Evolutionary conservation across 2,113 vertebrate genomes (phyloP), one percentile per base, ranked within the genome.

Genomic region (Tupaia tana): DNA sequence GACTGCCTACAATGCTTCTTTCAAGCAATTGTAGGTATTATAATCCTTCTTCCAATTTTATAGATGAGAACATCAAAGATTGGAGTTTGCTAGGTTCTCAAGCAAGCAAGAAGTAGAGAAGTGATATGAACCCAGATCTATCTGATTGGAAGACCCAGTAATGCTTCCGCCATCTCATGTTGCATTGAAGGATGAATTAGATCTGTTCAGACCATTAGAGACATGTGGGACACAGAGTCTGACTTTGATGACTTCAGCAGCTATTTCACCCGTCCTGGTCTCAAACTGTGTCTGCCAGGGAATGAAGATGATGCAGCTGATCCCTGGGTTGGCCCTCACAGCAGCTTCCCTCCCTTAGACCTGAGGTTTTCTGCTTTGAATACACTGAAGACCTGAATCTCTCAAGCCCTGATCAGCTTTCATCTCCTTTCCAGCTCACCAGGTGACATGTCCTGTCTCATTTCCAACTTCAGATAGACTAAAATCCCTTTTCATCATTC

Each of bases 401-500:
- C 77, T 86, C 29, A 52, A 96, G 70, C 70, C 69, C 63, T 10
- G n/a, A 24, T 84, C 86, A 69, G 75, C 89, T 82, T 94, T 83
- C 12, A 54, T 85, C 54, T 31, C 67, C 79, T 82, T 93, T 75
- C n/a, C n/a, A 77, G 87, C 63, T n/a, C 24, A 59, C 59, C 22
- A 71, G 43, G 66, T 54, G 92, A 66, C 31, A 24, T 8, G 69
- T 63, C 43, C 87, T 22, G 24, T n/a, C 69, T 18, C 12, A 70
- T 70, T 93, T 84, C 84, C 52, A 70, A 87, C 84, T 86, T 84
- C 69, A 89, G 93, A 87, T 8, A 54, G 34, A 95, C 67, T 8
- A 27, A 74, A 88, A 80, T 93, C 34, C 25, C 67, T 74, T 92
- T 84, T 63, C 34, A 87, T 83, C 63, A 77, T 25, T 15, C 10